Evolutionary conservation across 1,140 invertebrate genomes (phyloP).

Genomic region (Polypedilum vanderplanki): DNA sequence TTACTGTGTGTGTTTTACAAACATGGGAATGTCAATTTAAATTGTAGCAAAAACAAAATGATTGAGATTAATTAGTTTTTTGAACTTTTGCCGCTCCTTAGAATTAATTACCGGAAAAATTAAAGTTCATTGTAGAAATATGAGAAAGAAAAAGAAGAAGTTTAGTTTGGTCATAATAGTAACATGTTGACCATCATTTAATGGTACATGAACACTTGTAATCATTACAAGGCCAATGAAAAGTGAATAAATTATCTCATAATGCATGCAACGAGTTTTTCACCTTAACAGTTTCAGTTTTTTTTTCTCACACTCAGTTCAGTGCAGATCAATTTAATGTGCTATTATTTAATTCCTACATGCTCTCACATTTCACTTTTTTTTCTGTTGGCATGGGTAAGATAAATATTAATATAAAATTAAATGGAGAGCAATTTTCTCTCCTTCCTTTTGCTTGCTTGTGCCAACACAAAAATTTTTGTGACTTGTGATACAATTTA

Average conservation of each 20-base stretch:
- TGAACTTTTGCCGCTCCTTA: no score
- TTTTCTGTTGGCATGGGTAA: not conserved
- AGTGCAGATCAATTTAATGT: constrained; percentile 17
- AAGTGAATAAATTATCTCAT: not conserved
- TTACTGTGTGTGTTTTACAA: no score
- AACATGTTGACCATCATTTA: not conserved
- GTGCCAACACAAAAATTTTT: not conserved
- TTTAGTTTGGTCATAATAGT: no score
- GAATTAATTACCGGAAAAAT: no score
- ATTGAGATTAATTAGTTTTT: no score
- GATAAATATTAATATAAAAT: not conserved
- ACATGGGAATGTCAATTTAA: no score
- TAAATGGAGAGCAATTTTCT: not conserved
- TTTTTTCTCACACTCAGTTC: not conserved
- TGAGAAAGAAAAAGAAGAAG: no score
- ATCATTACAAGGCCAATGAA: constrained; percentile 6
- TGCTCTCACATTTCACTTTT: constrained; percentile 16
- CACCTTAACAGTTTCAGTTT: not conserved
- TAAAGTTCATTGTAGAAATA: no score
- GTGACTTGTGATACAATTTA: no score
- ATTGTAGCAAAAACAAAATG: no score
- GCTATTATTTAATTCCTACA: constrained; percentile 3
- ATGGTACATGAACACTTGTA: not conserved
- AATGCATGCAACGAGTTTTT: not conserved
- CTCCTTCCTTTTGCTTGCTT: no score